Conservation (phyloP, 2,113 vertebrate genomes). For the Sialia sialis region DNA sequence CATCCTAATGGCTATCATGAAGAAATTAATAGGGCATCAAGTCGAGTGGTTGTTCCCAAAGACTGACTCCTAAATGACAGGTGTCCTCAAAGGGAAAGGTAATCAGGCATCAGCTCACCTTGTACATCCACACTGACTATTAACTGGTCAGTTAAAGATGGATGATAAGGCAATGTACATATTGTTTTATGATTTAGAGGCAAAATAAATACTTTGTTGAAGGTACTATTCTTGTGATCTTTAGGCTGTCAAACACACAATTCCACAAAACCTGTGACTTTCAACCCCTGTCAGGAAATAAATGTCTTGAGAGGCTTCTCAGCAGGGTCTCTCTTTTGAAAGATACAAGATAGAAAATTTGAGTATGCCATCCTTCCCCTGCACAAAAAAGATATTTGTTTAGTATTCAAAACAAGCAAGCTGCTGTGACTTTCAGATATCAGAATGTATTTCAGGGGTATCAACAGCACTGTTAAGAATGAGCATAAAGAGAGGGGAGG, state of each 20-base stretch:
- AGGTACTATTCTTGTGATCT: not conserved
- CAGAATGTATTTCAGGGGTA: not conserved
- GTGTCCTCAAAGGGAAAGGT: not conserved
- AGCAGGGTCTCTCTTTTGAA: not conserved
- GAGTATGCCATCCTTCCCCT: not conserved
- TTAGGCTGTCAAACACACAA: not conserved
- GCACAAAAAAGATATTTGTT: not conserved
- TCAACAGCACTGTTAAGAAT: not conserved
- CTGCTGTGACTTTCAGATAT: not conserved
- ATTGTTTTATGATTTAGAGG: not conserved
- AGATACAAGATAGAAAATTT: not conserved
- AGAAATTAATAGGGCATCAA: not conserved
- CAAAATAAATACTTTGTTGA: not conserved
- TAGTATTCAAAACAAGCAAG: not conserved
- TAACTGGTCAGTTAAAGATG: not conserved
- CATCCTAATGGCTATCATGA: not conserved
- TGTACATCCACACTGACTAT: not conserved
- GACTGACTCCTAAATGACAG: not conserved
- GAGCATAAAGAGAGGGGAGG: not conserved
- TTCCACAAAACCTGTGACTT: not conserved
- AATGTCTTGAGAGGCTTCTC: not conserved
- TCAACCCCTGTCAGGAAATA: not conserved
- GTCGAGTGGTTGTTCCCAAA: not conserved
- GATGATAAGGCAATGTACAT: not conserved
- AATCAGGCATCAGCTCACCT: not conserved